Percentiles rank a stretch among this genome's conserved stretches.
phyloP scores from a whole-genome alignment of 2,797 vertebrate genomes.

The Oreochromis grahami region DNA sequence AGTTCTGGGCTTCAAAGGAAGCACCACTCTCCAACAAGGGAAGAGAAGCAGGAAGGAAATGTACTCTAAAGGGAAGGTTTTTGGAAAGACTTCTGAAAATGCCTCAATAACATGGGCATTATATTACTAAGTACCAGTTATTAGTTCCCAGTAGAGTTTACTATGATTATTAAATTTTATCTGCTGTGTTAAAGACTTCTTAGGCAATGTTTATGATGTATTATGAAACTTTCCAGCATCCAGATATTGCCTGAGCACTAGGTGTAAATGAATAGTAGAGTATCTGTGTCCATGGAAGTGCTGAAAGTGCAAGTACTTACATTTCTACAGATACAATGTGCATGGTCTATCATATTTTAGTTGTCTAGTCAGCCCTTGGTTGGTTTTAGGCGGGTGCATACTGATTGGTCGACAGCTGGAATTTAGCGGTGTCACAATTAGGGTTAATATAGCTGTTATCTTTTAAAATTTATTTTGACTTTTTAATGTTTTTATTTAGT shows the following conservation, averaged over 20 bases:
- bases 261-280: background rate
- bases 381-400: background rate
- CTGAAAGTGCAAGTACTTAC: background rate
- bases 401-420: background rate
- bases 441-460: background rate
- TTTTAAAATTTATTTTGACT: background rate
- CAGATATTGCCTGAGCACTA: background rate
- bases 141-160: background rate
- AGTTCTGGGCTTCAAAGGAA: constrained; percentile 17
- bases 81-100: background rate
- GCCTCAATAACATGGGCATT: background rate
- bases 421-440: background rate
- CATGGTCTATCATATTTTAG: background rate
- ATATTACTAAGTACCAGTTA: constrained; percentile 1
- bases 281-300: background rate
- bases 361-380: background rate
- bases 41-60: background rate
- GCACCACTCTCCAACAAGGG: background rate
- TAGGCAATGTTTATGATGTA: background rate
- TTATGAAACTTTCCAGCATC: background rate
- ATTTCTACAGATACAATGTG: background rate
- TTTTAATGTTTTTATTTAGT: background rate
- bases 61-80: background rate
- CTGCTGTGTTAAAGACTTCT: background rate
- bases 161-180: background rate